Evolutionary conservation across 30 jellyfish, hydroid and myxozoan species (phyloP).

Genomic region (Euphysa ruthae): DNA sequence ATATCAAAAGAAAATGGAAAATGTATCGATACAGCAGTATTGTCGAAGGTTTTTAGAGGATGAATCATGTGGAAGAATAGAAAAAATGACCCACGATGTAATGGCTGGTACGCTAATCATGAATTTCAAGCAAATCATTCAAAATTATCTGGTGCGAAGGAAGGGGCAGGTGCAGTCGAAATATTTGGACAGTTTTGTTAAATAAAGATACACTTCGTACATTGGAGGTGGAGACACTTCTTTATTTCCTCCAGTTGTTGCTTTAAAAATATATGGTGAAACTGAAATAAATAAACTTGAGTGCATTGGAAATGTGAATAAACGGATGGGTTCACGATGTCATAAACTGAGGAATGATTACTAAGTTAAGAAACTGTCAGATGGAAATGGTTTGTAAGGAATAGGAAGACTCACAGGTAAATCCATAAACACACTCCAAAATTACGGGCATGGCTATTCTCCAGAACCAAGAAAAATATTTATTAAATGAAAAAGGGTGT

Average conservation of each 20-base stretch:
- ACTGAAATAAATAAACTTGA: not conserved
- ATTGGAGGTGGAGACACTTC: slow-evolving; percentile 24
- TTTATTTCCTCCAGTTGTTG: not conserved
- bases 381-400: slow-evolving; percentile 4
- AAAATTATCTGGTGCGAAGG: slow-evolving; percentile 28
- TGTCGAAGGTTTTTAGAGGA: slow-evolving; percentile 11
- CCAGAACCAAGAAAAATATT: not conserved
- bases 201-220: slow-evolving; percentile 1
- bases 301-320: no score
- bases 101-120: slow-evolving; percentile 16
- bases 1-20: slow-evolving; percentile 34
- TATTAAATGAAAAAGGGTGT: slow-evolving; percentile 12
- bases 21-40: slow-evolving; percentile 6
- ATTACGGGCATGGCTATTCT: slow-evolving; percentile 20
- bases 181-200: slow-evolving; percentile 3
- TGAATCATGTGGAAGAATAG: slow-evolving; percentile 6
- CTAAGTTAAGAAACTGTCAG: no score
- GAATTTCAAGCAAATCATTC: slow-evolving; percentile 11
- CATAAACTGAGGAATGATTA: no score
- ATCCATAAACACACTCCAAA: slow-evolving; percentile 14
- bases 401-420: slow-evolving; percentile 18
- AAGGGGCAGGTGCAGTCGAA: slow-evolving; percentile 23
- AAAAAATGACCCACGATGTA: slow-evolving; percentile 10
- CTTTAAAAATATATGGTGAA: not conserved
- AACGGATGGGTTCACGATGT: no score